These are phyloP conservation scores for Aurelia aurita DNA, from an alignment of 30 jellyfish, hydroid and myxozoan genomes.

Conservation along the genomic window DNA sequence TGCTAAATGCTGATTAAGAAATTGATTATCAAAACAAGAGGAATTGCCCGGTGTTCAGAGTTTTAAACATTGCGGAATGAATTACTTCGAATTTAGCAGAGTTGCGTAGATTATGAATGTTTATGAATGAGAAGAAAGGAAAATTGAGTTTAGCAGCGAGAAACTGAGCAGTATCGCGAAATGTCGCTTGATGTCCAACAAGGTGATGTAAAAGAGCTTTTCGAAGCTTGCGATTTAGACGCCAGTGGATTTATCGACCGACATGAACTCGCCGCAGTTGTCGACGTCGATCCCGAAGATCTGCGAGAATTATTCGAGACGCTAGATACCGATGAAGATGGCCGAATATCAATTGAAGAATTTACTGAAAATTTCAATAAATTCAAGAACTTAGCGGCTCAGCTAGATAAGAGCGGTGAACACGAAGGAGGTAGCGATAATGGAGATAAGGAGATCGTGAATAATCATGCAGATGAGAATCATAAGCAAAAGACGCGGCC, in stretches of 20 bases:
- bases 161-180: conserved; percentile 2
- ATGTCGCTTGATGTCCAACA: conserved; percentile 68
- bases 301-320: conserved; percentile 72
- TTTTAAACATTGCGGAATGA: too few relatives aligned
- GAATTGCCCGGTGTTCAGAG: too few relatives aligned
- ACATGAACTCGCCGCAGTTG: conserved; percentile 97
- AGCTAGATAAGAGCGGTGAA: conserved; percentile 36
- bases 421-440: conserved; percentile 18
- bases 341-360: conserved; percentile 88
- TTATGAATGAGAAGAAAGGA: too few relatives aligned
- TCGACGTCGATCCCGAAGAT: conserved; percentile 88
- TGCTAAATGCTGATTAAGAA: not conserved
- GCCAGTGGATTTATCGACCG: conserved; percentile 97
- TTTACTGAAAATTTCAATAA: conserved; percentile 81
- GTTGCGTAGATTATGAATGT: too few relatives aligned
- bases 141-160: conserved; percentile 5
- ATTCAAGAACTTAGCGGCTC: conserved; percentile 57
- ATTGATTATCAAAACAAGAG: too few relatives aligned
- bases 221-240: conserved; percentile 88
- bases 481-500: conserved; percentile 57
- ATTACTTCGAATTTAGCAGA: too few relatives aligned
- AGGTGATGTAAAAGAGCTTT: conserved; percentile 77
- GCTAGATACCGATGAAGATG: conserved; percentile 92
- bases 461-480: not conserved
- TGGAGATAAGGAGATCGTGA: not conserved